Percentiles rank a stretch among this genome's conserved stretches.
Conservation (phyloP, 2,113 vertebrate species). For the Microcebus lehilahytsara region DNA sequence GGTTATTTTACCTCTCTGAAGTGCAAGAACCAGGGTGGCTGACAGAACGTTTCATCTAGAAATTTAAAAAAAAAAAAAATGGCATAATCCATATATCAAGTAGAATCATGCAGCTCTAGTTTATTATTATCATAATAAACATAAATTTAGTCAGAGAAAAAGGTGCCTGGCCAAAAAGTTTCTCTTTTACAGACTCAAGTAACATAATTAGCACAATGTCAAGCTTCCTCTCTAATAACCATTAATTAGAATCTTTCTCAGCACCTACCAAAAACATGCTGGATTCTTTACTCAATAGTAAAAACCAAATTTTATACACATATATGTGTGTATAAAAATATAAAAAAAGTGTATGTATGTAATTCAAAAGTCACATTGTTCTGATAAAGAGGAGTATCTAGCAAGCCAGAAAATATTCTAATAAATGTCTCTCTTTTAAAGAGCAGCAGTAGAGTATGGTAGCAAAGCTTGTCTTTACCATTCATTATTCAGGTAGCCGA, state of each 20-base stretch:
- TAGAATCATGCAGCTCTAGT: slow-evolving; percentile 8
- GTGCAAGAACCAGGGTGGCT: slow-evolving; percentile 87
- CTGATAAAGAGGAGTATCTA: neutral
- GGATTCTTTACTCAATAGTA: slow-evolving; percentile 30
- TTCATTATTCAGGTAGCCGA: neutral
- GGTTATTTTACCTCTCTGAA: slow-evolving; percentile 84
- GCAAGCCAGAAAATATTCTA: slow-evolving; percentile 29
- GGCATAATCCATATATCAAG: slow-evolving; percentile 42
- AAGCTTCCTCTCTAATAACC: neutral
- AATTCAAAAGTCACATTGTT: slow-evolving; percentile 16
- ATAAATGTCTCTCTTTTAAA: neutral
- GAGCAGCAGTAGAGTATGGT: neutral
- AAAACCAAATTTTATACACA: neutral
- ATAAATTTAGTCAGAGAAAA: slow-evolving; percentile 35
- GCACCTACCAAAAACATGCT: neutral
- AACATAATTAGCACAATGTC: neutral
- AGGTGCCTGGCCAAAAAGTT: neutral
- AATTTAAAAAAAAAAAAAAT: slow-evolving; percentile 56
- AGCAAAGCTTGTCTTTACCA: neutral
- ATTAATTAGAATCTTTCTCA: slow-evolving; percentile 34
- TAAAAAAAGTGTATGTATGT: neutral
- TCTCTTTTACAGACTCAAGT: neutral
- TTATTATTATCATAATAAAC: neutral
- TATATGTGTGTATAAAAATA: neutral
- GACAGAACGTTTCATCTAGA: slow-evolving; percentile 88